Conservation (phyloP, 2,888 invertebrate species). For the Terebella lapidaria region DNA sequence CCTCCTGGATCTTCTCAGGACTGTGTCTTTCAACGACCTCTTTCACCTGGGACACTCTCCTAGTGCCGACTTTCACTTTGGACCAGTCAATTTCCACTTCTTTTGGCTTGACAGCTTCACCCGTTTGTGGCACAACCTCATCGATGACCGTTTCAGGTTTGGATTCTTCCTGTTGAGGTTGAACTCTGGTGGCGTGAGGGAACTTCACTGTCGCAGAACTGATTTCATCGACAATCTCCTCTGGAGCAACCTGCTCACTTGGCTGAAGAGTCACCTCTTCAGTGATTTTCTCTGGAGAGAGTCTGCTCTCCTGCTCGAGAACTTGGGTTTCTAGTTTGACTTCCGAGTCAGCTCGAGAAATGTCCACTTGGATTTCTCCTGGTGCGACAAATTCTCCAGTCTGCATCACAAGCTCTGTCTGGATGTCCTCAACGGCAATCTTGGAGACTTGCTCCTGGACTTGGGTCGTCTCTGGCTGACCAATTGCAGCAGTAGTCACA, state of each 20-base stretch:
- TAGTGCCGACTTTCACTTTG: neutral
- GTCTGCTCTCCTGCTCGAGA: neutral
- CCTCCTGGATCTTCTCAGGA: neutral
- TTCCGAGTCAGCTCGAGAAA: neutral
- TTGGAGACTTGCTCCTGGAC: neutral
- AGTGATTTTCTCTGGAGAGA: neutral
- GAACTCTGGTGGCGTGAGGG: neutral
- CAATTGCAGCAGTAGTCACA: neutral
- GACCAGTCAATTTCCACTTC: constrained; percentile 5
- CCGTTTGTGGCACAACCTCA: constrained; percentile 1
- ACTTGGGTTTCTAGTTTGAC: neutral
- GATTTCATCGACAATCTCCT: neutral
- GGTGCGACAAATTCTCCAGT: neutral
- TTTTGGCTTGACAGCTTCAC: neutral
- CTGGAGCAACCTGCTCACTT: neutral
- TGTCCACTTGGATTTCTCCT: constrained; percentile 5
- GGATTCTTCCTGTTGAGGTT: constrained; percentile 8
- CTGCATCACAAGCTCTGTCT: neutral
- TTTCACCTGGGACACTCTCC: neutral
- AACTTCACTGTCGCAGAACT: neutral
- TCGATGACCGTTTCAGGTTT: constrained; percentile 3
- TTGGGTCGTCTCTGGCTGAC: neutral
- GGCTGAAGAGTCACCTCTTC: neutral
- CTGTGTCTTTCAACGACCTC: neutral
- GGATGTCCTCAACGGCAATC: neutral